Conservation (phyloP, 30 jellyfish, hydroid and myxozoan species). For the Calvadosia cruxmelitensis region DNA sequence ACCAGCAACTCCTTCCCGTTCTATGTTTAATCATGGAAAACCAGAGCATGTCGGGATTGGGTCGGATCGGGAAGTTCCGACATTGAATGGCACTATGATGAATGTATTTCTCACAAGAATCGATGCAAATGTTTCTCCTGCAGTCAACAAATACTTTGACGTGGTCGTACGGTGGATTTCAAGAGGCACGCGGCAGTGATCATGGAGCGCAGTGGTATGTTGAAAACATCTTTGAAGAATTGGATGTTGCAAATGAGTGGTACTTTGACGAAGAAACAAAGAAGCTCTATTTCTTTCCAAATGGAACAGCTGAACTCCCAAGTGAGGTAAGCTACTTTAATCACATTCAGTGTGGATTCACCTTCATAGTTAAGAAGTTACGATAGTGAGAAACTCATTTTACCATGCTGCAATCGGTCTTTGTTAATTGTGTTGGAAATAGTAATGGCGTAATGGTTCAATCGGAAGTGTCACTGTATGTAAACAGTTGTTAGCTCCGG, state of each 20-base stretch:
- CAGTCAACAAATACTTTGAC: conserved; percentile 19
- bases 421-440: too few species aligned
- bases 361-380: too few species aligned
- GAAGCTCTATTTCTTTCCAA: conserved; percentile 68
- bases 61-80: not conserved
- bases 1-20: too few species aligned
- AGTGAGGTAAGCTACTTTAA: conserved; percentile 33
- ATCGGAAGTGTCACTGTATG: too few species aligned
- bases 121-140: not conserved
- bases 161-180: conserved; percentile 97
- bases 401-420: too few species aligned
- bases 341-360: too few species aligned
- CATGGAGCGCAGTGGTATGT: conserved; percentile 94
- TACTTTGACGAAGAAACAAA: conserved; percentile 52
- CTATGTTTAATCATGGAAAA: too few species aligned
- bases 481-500: too few species aligned
- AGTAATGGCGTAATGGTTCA: too few species aligned
- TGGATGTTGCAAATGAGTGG: conserved; percentile 95
- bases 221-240: conserved; percentile 87
- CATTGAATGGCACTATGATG: not conserved
- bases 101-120: not conserved
- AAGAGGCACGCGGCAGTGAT: conserved; percentile 86
- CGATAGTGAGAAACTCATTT: too few species aligned
- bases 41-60: not conserved
- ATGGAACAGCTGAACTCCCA: conserved; percentile 45